Percentiles rank a stretch among this genome's conserved stretches.
These are phyloP conservation scores for Sclerodermus sp. DNA, from an alignment of 2,888 invertebrate genomes.

Conservation along the genomic window DNA sequence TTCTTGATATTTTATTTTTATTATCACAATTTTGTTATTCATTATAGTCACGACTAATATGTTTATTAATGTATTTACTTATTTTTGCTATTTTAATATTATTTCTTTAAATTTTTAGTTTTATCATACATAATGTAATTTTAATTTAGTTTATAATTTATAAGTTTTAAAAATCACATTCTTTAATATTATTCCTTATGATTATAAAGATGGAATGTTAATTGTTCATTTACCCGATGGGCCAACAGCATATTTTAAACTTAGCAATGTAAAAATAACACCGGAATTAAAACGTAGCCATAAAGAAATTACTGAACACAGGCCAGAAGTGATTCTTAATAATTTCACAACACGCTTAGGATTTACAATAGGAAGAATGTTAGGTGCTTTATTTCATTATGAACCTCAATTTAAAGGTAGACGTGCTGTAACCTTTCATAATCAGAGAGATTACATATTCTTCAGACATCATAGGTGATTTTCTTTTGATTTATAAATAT, in stretches of 20 bases:
- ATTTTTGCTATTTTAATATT: too few relatives aligned
- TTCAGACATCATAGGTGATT: slow-evolving; percentile 91
- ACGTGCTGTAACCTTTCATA: slow-evolving; percentile 95
- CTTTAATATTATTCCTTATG: slow-evolving; percentile 24
- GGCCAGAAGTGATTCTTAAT: slow-evolving; percentile 91
- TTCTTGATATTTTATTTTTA: slow-evolving; percentile 8
- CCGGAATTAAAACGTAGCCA: slow-evolving; percentile 79
- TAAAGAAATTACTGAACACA: slow-evolving; percentile 81
- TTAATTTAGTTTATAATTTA: slow-evolving; percentile 2
- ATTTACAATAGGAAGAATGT: slow-evolving; percentile 85
- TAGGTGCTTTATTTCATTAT: slow-evolving; percentile 92
- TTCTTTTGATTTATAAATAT: slow-evolving; percentile 1
- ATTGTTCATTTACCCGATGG: slow-evolving; percentile 94
- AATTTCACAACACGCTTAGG: slow-evolving; percentile 96
- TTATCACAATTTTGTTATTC: slow-evolving; percentile 7
- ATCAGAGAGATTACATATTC: slow-evolving; percentile 98
- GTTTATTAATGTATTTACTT: too few relatives aligned
- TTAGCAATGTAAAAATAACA: slow-evolving; percentile 90
- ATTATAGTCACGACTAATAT: too few relatives aligned
- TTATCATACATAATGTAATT: background rate
- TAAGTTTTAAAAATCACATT: slow-evolving; percentile 8
- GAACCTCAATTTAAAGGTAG: slow-evolving; percentile 94
- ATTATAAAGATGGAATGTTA: slow-evolving; percentile 75
- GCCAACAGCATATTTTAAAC: slow-evolving; percentile 93
- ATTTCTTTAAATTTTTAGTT: slow-evolving; percentile 49